These are phyloP conservation scores for Cheiracanthium punctorium DNA, from an alignment of 2,888 invertebrate genomes.

Conservation along the genomic window DNA sequence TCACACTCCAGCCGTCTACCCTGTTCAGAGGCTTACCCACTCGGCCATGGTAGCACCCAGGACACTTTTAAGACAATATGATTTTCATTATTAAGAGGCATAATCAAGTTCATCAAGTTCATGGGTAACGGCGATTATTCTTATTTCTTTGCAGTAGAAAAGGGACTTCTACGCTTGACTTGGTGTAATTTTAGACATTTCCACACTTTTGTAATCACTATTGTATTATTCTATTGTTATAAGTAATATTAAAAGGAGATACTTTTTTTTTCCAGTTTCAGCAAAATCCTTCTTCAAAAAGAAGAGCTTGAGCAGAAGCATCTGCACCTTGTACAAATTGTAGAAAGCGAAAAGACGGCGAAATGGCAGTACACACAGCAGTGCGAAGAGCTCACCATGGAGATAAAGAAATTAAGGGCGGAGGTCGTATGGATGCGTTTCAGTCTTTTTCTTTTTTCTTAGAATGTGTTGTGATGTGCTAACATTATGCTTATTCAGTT, in stretches of 20 bases:
- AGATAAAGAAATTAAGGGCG: constrained; percentile 90
- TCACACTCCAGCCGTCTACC: no score
- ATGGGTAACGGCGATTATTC: no score
- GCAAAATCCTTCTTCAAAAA: constrained; percentile 90
- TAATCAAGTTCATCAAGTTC: no score
- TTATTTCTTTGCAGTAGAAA: background rate
- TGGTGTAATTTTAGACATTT: background rate
- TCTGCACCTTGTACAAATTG: constrained; percentile 87
- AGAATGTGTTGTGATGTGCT: background rate
- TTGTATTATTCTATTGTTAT: background rate
- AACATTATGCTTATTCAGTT: background rate
- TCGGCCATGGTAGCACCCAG: no score
- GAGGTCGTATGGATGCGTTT: constrained; percentile 81
- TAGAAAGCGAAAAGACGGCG: constrained; percentile 93
- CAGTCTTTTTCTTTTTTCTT: background rate
- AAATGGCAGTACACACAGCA: constrained; percentile 95
- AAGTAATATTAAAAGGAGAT: no score
- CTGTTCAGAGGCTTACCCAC: no score
- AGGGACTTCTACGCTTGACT: background rate
- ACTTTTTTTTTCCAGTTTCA: constrained; percentile 82
- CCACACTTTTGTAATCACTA: background rate
- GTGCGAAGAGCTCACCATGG: constrained; percentile 90
- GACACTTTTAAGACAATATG: no score
- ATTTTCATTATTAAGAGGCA: no score
- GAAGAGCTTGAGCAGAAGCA: constrained; percentile 95